phyloP scores from a whole-genome alignment of 2,888 invertebrate species.

The Synergus laeviventris region DNA sequence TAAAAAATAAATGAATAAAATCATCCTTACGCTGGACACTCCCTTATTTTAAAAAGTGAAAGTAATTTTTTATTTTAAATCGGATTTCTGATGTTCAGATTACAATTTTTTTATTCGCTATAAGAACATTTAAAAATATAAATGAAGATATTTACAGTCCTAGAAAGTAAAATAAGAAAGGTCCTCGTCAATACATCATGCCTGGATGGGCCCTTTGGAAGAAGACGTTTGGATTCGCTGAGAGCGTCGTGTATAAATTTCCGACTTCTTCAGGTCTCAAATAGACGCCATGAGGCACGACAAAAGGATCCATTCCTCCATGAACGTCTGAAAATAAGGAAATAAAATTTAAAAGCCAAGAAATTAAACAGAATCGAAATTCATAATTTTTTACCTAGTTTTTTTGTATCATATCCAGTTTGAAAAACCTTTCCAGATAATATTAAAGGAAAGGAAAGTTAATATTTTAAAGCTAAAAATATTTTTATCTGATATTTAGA shows the following conservation, averaged over 20 bases:
- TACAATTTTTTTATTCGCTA: background rate
- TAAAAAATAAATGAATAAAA: too few species aligned
- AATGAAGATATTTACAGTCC: constrained; percentile 13
- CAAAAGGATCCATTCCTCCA: constrained; percentile 70
- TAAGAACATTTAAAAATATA: background rate
- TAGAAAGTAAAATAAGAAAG: constrained; percentile 11
- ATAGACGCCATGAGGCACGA: constrained; percentile 82
- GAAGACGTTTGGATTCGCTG: constrained; percentile 93
- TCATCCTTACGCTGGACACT: too few species aligned
- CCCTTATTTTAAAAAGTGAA: too few species aligned
- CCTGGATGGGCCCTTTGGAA: constrained; percentile 93
- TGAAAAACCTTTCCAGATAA: too few species aligned
- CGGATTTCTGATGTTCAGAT: background rate
- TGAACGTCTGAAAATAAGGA: constrained; percentile 67
- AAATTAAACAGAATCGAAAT: background rate
- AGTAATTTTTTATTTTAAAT: background rate
- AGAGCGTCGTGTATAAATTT: constrained; percentile 90
- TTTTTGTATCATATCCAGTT: too few species aligned
- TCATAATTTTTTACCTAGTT: too few species aligned
- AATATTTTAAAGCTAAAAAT: too few species aligned
- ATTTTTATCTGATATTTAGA: too few species aligned
- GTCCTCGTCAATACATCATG: constrained; percentile 87
- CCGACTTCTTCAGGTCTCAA: constrained; percentile 86
- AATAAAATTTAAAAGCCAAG: background rate
- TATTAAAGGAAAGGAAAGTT: too few species aligned